Conservation (phyloP, 2,797 vertebrate species). For the Urophycis tenuis region DNA sequence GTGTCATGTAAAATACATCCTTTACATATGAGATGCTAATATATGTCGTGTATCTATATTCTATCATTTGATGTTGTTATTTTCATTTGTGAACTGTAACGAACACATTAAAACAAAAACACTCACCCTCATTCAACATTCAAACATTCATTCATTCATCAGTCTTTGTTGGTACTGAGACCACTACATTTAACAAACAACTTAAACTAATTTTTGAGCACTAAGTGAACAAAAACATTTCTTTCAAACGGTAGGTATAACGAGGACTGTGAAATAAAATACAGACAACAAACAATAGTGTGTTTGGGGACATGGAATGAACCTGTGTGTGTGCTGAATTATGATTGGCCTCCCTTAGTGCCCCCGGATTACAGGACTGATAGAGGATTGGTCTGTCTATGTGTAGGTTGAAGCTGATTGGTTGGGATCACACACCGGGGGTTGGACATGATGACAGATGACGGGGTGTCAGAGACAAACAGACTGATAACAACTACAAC, state of each 20-base stretch:
- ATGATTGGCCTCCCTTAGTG: too few relatives aligned
- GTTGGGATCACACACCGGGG: neutral
- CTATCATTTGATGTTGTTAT: neutral
- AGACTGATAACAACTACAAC: too few relatives aligned
- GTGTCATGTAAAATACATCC: neutral
- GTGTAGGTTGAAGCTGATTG: neutral
- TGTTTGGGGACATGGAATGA: neutral
- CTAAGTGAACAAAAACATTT: neutral
- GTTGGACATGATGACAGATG: conserved; percentile 29
- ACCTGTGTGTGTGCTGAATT: too few relatives aligned
- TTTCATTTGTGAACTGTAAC: neutral
- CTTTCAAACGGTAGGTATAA: neutral
- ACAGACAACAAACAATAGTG: neutral
- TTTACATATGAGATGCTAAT: neutral
- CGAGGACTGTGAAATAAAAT: neutral
- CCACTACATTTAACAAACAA: neutral
- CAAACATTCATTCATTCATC: too few relatives aligned
- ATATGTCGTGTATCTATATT: neutral
- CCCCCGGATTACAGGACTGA: neutral
- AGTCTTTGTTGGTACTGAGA: neutral
- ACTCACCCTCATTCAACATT: neutral
- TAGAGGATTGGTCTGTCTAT: neutral
- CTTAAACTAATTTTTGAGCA: neutral
- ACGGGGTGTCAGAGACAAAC: conserved; percentile 37
- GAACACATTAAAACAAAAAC: neutral